Base-by-base conservation (phyloP, 2,113 vertebrate genomes). In the Meriones unguiculatus region DNA sequence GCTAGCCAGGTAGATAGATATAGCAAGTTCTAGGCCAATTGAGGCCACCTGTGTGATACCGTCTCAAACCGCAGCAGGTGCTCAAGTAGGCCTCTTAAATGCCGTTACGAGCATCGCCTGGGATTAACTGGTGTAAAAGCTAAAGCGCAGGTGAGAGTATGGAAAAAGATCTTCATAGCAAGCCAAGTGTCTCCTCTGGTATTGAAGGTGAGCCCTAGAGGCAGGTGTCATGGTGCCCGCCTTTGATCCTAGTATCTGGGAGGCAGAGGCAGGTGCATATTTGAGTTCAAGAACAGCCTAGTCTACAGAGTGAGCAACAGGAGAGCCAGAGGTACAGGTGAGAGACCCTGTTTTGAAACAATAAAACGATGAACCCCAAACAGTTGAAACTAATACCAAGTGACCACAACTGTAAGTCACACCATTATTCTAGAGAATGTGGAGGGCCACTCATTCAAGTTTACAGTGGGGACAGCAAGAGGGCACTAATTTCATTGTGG, bases 311-410 rank as follows among this genome's bases (percentile, higher is more conserved):
- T 2, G 9, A 59, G 54, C 38, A 62, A 35, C 35, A 59, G 80
- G 35, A 38, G 10, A 59, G 78, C 54, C 52, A 62, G 11, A 2
- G 54, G 2, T 38, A 62, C 18, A n/a, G 41, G 70, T 72, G 80
- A 62, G 35, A 62, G 59, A 84, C n/a, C 7, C 57, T 62, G 57
- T 84, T n/a, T 84, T 62, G 11, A 62, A 82, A 59, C 20, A 76
- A 46, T 4, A 25, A 38, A 62, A 82, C 62, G 13, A 28, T 25
- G 57, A 82, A 12, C 5, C 64, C 35, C 82, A n/a, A 38, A 75
- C 17, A 91, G 5, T 17, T 96, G 67, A 73, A 32, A 92, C 30
- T 90, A 92, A 28, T 52, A 95, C 67, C 70, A 94, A 96, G 91
- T 38, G 72, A 87, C 6, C 38, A 62, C 54, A 95, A 67, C 14